Evolutionary conservation across 2,797 vertebrate genomes (phyloP).

Genomic region (Sebastes itinus): DNA sequence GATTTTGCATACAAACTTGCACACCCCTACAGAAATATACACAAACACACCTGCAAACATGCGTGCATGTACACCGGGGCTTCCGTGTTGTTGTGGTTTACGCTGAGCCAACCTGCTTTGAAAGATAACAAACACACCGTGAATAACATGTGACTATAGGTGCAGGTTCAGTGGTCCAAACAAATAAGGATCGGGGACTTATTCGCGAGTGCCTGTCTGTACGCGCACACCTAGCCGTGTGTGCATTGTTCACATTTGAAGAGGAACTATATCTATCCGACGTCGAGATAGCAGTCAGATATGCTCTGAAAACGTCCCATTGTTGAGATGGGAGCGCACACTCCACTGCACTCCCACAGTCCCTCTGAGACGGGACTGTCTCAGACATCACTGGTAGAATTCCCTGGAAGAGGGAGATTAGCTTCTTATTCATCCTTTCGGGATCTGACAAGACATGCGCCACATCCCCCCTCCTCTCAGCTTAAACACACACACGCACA

Average conservation of each 20-base stretch:
- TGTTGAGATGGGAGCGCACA: conserved; percentile 41
- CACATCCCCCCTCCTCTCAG: conserved; percentile 21
- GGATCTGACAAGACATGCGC: conserved; percentile 72
- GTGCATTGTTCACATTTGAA: conserved; percentile 35
- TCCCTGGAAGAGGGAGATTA: conserved; percentile 77
- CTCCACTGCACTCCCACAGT: conserved; percentile 58
- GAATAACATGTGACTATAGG: conserved; percentile 2
- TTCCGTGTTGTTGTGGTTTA: conserved; percentile 22
- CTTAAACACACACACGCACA: conserved; percentile 52
- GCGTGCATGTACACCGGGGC: neutral
- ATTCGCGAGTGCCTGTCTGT: neutral
- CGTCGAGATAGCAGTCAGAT: conserved; percentile 49
- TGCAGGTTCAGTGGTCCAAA: conserved; percentile 27
- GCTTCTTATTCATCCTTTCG: conserved; percentile 73
- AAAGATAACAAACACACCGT: conserved; percentile 34
- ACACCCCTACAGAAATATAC: conserved; percentile 1
- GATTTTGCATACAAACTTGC: conserved; percentile 13
- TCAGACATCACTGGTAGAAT: conserved; percentile 64
- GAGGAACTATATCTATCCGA: conserved; percentile 24
- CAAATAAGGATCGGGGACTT: conserved; percentile 16
- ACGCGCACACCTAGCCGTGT: neutral
- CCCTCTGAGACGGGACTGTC: conserved; percentile 58
- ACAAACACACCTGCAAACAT: conserved; percentile 2
- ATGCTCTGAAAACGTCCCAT: conserved; percentile 47
- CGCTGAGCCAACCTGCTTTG: conserved; percentile 23